These are phyloP conservation scores for Cylloceria caligata DNA, from an alignment of 2,888 invertebrate genomes.

Conservation along the genomic window DNA sequence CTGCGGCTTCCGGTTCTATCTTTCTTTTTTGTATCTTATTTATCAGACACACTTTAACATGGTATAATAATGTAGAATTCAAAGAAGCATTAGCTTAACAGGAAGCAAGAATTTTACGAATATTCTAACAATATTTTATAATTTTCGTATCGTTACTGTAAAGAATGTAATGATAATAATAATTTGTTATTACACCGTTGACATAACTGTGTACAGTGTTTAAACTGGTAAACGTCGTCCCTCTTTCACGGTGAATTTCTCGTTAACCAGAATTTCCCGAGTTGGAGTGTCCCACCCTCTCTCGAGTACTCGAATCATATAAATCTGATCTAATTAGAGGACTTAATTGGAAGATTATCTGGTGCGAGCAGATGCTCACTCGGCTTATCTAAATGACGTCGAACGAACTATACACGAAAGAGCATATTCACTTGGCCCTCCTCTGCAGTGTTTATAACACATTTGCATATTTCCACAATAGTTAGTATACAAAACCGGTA, in stretches of 20 bases:
- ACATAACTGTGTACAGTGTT: background rate
- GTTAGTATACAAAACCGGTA: background rate
- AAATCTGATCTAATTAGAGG: slow-evolving; percentile 69
- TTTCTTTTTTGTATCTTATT: slow-evolving; percentile 5
- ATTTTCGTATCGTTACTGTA: background rate
- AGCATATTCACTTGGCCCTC: slow-evolving; percentile 29
- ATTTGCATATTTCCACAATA: background rate
- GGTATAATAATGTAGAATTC: slow-evolving; percentile 25
- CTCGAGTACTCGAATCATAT: slow-evolving; percentile 59
- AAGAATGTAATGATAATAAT: background rate
- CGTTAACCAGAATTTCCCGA: slow-evolving; percentile 46
- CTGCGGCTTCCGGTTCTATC: slow-evolving; percentile 33
- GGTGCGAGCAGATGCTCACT: slow-evolving; percentile 57
- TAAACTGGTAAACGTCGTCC: slow-evolving; percentile 35
- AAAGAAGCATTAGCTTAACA: background rate
- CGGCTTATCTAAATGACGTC: slow-evolving; percentile 57
- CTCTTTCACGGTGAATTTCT: slow-evolving; percentile 7
- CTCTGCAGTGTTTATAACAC: background rate
- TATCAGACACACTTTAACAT: background rate
- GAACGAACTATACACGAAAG: slow-evolving; percentile 38
- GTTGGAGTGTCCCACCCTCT: slow-evolving; percentile 1
- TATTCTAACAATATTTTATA: slow-evolving; percentile 18
- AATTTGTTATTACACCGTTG: slow-evolving; percentile 19
- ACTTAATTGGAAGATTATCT: slow-evolving; percentile 68
- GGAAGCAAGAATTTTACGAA: background rate